Evolutionary conservation across 2,888 invertebrate genomes (phyloP).

Genomic region (Sialis fuliginosa): DNA sequence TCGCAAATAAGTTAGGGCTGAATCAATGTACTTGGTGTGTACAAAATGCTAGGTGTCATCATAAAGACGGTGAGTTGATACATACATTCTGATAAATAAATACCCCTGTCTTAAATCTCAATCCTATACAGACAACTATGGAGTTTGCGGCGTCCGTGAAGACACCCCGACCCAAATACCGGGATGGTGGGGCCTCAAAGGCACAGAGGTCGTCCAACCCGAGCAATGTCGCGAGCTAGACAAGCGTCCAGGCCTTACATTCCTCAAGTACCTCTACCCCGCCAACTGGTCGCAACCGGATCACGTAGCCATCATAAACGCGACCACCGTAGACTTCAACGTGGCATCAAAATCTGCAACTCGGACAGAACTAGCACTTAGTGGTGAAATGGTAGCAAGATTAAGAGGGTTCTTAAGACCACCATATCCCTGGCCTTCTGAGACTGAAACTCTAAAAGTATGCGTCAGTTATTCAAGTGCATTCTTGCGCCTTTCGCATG

Average conservation of each 20-base stretch:
- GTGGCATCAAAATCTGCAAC: slow-evolving; percentile 48
- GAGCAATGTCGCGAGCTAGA: slow-evolving; percentile 64
- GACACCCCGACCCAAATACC: slow-evolving; percentile 66
- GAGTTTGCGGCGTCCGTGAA: slow-evolving; percentile 61
- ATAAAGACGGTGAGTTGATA: slow-evolving; percentile 47
- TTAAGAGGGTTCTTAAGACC: slow-evolving; percentile 70
- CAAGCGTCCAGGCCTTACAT: slow-evolving; percentile 74
- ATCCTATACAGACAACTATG: slow-evolving; percentile 43
- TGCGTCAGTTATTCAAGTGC: slow-evolving; percentile 66
- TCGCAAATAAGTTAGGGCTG: slow-evolving; percentile 58
- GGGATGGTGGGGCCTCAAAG: slow-evolving; percentile 83
- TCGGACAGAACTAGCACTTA: slow-evolving; percentile 45
- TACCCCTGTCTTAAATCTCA: too few species aligned
- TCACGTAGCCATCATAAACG: slow-evolving; percentile 68
- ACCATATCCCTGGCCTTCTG: slow-evolving; percentile 50
- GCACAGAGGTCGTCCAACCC: slow-evolving; percentile 39
- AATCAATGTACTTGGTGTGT: slow-evolving; percentile 87
- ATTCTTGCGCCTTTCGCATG: slow-evolving; percentile 37
- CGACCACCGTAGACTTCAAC: slow-evolving; percentile 65
- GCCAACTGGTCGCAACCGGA: slow-evolving; percentile 80
- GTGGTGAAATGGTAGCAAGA: slow-evolving; percentile 59
- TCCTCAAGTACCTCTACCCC: slow-evolving; percentile 73
- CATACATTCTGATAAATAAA: background rate
- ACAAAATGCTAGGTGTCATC: slow-evolving; percentile 78
- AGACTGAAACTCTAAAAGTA: slow-evolving; percentile 49